Evolutionary conservation across 2,888 invertebrate species (phyloP).

Genomic region (Pharmacophagus antenor): DNA sequence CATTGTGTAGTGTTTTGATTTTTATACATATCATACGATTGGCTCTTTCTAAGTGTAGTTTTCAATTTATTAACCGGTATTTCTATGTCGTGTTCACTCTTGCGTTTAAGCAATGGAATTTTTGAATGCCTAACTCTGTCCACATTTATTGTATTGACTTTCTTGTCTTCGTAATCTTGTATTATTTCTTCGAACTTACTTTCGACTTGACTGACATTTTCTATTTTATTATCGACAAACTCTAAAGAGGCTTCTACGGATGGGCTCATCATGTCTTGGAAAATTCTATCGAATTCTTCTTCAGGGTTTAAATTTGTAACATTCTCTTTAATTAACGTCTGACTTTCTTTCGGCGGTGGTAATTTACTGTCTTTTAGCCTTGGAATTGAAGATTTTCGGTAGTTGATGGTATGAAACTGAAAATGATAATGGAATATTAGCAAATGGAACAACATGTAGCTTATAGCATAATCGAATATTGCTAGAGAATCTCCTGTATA

Average conservation of each 20-base stretch:
- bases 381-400: constrained; percentile 46
- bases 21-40: constrained; percentile 33
- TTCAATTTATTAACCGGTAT: constrained; percentile 33
- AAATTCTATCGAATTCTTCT: constrained; percentile 69
- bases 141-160: constrained; percentile 38
- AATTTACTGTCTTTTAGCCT: constrained; percentile 39
- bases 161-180: constrained; percentile 61
- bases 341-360: constrained; percentile 21
- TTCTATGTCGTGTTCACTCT: constrained; percentile 51
- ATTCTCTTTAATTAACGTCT: constrained; percentile 23
- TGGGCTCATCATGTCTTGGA: constrained; percentile 58
- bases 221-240: constrained; percentile 44
- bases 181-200: constrained; percentile 67
- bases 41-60: constrained; percentile 34
- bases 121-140: constrained; percentile 50
- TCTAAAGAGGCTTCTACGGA: constrained; percentile 32
- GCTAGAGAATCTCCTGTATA: too few relatives aligned
- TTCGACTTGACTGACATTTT: constrained; percentile 58
- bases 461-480: too few relatives aligned
- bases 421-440: constrained; percentile 27
- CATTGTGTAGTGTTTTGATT: not conserved
- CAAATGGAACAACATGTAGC: too few relatives aligned
- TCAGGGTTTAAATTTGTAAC: constrained; percentile 39
- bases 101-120: constrained; percentile 58
- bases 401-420: constrained; percentile 31